phyloP scores from a whole-genome alignment of 2,113 vertebrate genomes.

The Dromaius novaehollandiae region DNA sequence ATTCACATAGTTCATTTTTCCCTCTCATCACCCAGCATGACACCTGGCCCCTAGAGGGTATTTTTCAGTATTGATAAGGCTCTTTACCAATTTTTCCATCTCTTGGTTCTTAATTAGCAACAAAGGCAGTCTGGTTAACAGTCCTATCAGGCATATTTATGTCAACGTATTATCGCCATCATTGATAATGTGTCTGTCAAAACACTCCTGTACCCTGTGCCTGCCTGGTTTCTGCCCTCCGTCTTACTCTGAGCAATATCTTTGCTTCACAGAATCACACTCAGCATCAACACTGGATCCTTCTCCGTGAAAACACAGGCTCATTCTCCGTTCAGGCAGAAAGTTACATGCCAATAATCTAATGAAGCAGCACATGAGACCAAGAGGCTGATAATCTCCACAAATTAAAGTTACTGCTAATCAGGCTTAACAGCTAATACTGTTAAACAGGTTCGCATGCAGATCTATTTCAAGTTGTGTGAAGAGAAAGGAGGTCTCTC shows the following conservation, averaged over 20 bases:
- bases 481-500: not conserved
- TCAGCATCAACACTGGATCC: not conserved
- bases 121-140: not conserved
- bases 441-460: not conserved
- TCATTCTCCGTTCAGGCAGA: not conserved
- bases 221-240: not conserved
- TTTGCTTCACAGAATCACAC: not conserved
- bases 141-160: not conserved
- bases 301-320: not conserved
- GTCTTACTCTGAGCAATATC: not conserved
- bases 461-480: not conserved
- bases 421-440: not conserved
- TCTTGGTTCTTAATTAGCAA: not conserved
- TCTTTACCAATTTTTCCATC: not conserved
- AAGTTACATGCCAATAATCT: not conserved
- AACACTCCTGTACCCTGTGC: not conserved
- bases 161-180: not conserved
- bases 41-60: not conserved
- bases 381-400: accelerated
- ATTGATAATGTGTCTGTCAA: not conserved
- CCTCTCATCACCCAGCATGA: not conserved
- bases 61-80: not conserved
- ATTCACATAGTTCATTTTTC: not conserved
- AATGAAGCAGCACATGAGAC: not conserved
- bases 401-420: not conserved